These are phyloP conservation scores for Neosilurus hyrtlii DNA, from an alignment of 2,797 vertebrate species.

Conservation along the genomic window DNA sequence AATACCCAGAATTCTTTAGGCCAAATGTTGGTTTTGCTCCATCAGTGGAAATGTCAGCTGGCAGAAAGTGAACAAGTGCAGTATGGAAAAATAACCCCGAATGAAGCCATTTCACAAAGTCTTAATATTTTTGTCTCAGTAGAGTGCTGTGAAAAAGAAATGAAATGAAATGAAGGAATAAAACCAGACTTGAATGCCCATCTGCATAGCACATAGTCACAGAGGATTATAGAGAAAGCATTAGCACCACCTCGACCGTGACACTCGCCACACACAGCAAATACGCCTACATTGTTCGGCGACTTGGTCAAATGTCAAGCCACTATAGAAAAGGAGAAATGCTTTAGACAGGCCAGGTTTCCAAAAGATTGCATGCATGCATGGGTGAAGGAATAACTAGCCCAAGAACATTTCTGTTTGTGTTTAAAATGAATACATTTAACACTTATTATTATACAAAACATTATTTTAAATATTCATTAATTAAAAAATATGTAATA, in stretches of 20 bases:
- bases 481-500: no score
- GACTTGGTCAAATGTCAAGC: neutral
- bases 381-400: neutral
- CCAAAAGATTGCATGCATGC: neutral
- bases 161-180: neutral
- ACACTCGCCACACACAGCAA: neutral
- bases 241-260: no score
- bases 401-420: neutral
- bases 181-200: neutral
- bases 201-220: neutral
- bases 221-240: neutral
- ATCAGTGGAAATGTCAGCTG: neutral
- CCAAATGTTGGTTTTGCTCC: neutral
- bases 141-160: neutral
- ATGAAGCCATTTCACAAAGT: neutral
- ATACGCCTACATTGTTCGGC: neutral
- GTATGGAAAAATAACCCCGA: neutral
- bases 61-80: neutral
- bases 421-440: neutral
- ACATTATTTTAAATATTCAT: no score
- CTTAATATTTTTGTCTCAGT: neutral
- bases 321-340: neutral
- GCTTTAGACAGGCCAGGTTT: neutral
- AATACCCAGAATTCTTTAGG: neutral
- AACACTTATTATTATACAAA: no score